Conservation (phyloP, 2,113 vertebrate genomes). For the Chloropsis cyanopogon region DNA sequence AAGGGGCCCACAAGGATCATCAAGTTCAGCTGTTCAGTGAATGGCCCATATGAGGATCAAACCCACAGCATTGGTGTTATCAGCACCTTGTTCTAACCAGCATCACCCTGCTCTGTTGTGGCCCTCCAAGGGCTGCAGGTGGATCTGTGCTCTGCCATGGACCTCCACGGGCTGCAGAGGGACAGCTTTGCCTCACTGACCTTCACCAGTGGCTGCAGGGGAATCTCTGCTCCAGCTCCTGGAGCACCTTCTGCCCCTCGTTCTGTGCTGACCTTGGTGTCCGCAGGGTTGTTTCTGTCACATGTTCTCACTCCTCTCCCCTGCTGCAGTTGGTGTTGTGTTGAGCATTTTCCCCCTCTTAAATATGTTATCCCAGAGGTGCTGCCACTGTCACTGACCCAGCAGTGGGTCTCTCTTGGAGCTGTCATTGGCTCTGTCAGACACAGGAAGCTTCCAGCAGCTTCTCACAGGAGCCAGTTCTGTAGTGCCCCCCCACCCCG, state of each 20-base stretch:
- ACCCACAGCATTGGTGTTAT: not conserved
- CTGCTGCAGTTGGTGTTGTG: not conserved
- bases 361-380: not conserved
- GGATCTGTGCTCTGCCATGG: not conserved
- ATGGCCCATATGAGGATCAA: not conserved
- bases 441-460: not conserved
- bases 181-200: not conserved
- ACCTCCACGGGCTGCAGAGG: not conserved
- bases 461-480: not conserved
- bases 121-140: not conserved
- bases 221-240: not conserved
- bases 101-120: not conserved
- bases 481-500: rapidly evolving
- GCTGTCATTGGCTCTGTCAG: not conserved
- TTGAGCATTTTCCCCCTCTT: not conserved
- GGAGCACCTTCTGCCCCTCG: not conserved
- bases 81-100: not conserved
- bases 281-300: not conserved
- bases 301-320: not conserved
- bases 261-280: not conserved
- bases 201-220: not conserved
- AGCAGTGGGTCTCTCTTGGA: not conserved
- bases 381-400: not conserved
- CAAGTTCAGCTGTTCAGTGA: not conserved
- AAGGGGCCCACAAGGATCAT: not conserved